phyloP scores from a whole-genome alignment of 2,888 invertebrate genomes.

The Lochmaea capreae region DNA sequence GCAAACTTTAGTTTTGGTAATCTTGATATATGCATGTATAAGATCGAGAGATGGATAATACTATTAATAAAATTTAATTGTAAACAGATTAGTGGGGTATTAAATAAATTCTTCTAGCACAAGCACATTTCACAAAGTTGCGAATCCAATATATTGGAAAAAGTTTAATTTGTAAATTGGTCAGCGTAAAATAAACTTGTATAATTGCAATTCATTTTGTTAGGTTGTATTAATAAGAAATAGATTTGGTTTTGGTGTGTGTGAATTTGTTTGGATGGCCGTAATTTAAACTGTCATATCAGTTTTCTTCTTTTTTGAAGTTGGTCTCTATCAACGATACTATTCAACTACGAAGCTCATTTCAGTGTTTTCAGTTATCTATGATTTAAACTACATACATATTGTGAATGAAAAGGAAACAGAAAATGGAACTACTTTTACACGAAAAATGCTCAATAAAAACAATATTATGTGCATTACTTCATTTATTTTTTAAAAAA shows the following conservation, averaged over 20 bases:
- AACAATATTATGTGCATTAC: conserved; percentile 17
- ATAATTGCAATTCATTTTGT: neutral
- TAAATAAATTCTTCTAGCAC: neutral
- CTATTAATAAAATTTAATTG: neutral
- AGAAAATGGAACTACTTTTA: too few species aligned
- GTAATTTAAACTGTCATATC: neutral
- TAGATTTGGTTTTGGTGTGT: too few species aligned
- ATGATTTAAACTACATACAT: too few species aligned
- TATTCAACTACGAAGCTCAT: neutral
- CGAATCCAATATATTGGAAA: neutral
- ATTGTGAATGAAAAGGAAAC: too few species aligned
- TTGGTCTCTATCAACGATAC: neutral
- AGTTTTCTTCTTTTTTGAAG: neutral
- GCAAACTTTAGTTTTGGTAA: neutral
- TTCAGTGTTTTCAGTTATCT: too few species aligned
- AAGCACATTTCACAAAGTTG: neutral
- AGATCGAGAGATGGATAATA: neutral
- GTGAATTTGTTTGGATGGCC: neutral
- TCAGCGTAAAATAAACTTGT: neutral
- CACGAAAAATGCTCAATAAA: neutral
- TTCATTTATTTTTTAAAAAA: conserved; percentile 21
- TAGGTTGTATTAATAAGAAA: neutral
- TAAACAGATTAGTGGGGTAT: neutral
- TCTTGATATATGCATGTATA: neutral
- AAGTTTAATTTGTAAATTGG: neutral